phyloP scores from a whole-genome alignment of 2,888 invertebrate genomes.

The Congeria kusceri region DNA sequence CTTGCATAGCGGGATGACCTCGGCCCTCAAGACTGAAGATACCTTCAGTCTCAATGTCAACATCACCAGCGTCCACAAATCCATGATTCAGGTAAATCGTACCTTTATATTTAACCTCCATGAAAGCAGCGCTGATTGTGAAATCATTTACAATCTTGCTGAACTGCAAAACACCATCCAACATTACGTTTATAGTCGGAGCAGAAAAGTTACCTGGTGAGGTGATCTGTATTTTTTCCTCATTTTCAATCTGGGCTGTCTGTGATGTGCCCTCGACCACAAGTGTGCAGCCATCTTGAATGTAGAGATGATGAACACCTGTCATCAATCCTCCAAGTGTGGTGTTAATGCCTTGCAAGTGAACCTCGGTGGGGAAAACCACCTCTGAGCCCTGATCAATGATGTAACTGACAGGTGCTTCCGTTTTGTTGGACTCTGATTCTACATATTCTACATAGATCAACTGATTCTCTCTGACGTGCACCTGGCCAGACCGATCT shows the following conservation, averaged over 20 bases:
- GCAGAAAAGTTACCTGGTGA: slow-evolving; percentile 72
- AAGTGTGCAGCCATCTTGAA: slow-evolving; percentile 69
- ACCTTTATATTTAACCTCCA: slow-evolving; percentile 76
- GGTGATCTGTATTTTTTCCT: slow-evolving; percentile 60
- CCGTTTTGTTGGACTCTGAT: slow-evolving; percentile 74
- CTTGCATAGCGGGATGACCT: slow-evolving; percentile 63
- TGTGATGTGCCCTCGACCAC: slow-evolving; percentile 71
- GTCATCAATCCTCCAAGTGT: slow-evolving; percentile 71
- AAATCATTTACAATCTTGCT: slow-evolving; percentile 64
- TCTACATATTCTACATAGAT: slow-evolving; percentile 73
- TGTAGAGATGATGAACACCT: slow-evolving; percentile 77
- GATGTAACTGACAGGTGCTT: slow-evolving; percentile 77
- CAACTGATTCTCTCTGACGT: slow-evolving; percentile 70
- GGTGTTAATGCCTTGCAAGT: slow-evolving; percentile 76
- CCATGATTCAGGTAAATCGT: slow-evolving; percentile 76
- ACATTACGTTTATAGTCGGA: slow-evolving; percentile 72
- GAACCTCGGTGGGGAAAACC: slow-evolving; percentile 77
- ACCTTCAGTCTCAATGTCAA: slow-evolving; percentile 73
- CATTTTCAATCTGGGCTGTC: slow-evolving; percentile 72
- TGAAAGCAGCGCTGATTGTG: slow-evolving; percentile 70
- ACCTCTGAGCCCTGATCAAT: slow-evolving; percentile 74
- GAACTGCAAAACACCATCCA: slow-evolving; percentile 68
- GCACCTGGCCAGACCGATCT: slow-evolving; percentile 76
- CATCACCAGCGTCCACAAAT: slow-evolving; percentile 69
- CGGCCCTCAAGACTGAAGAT: slow-evolving; percentile 69